Evolutionary conservation across 2,797 vertebrate genomes (phyloP).

Genomic region (Pantherophis vulpinus): DNA sequence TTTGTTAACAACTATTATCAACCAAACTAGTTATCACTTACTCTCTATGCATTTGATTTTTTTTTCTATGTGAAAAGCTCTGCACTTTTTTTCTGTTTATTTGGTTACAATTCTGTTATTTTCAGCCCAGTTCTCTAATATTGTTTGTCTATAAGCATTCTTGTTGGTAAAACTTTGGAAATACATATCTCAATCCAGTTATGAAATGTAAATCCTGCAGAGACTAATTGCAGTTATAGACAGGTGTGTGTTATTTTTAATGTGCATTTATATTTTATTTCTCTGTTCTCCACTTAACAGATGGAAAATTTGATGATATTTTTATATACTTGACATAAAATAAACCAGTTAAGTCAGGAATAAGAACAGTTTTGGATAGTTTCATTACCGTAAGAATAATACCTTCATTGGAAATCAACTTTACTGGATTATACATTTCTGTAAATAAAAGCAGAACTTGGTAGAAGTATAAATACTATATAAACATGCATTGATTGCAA

Average conservation of each 20-base stretch:
- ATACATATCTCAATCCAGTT: not conserved
- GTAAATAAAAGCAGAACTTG: not conserved
- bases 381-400: not conserved
- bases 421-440: not conserved
- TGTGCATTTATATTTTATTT: not conserved
- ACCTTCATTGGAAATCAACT: not conserved
- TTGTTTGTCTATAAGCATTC: not conserved
- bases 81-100: not conserved
- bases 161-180: not conserved
- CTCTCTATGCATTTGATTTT: not conserved
- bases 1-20: not conserved
- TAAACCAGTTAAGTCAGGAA: not conserved
- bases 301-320: not conserved
- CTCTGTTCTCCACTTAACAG: not conserved
- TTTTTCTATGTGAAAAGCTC: not conserved
- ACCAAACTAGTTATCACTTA: not conserved
- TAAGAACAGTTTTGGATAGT: not conserved
- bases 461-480: not conserved
- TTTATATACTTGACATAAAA: not conserved
- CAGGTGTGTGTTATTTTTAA: not conserved
- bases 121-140: not conserved
- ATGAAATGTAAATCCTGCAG: not conserved
- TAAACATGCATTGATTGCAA: not conserved
- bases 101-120: not conserved
- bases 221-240: not conserved